Conservation (phyloP, 2,113 vertebrate genomes). For the Phainopepla nitens region DNA sequence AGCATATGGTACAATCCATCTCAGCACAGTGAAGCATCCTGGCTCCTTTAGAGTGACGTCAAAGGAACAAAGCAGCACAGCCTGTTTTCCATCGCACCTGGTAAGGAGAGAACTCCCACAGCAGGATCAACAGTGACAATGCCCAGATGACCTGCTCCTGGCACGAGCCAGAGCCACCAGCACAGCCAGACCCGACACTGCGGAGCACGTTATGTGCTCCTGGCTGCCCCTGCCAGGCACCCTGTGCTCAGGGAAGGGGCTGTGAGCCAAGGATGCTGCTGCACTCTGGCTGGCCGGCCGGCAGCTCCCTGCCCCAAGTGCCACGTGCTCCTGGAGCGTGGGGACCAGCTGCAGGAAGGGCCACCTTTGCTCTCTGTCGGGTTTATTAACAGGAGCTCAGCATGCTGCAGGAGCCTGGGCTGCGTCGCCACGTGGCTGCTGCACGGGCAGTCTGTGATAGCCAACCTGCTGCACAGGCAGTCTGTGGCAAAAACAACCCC, state of each 20-base stretch:
- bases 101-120: background rate
- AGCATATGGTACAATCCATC: background rate
- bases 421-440: rapidly evolving
- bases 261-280: rapidly evolving
- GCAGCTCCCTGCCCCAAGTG: rapidly evolving
- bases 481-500: background rate
- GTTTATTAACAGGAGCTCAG: background rate
- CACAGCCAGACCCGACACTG: rapidly evolving
- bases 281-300: background rate
- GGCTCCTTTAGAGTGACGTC: background rate
- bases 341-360: rapidly evolving
- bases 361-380: background rate
- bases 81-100: background rate
- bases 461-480: rapidly evolving
- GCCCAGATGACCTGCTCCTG: background rate
- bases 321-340: rapidly evolving
- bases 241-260: background rate
- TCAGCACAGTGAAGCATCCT: background rate
- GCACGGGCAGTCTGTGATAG: rapidly evolving
- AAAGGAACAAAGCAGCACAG: background rate
- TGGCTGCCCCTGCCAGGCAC: rapidly evolving
- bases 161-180: background rate
- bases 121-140: background rate
- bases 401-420: rapidly evolving
- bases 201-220: rapidly evolving